Conservation (phyloP, 2,113 vertebrate species). For the Arvicanthis niloticus region DNA sequence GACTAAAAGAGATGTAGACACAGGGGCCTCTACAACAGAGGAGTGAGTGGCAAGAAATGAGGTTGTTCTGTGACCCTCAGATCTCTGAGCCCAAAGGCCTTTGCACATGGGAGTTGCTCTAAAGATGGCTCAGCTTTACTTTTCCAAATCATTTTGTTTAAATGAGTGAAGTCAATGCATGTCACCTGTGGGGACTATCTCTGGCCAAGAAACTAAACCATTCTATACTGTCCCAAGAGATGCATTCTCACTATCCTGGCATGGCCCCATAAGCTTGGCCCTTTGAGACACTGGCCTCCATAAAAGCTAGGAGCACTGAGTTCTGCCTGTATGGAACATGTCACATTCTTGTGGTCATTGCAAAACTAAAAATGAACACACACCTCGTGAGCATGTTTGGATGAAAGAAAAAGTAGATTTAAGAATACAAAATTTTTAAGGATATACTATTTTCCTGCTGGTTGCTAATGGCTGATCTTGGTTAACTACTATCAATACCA, state of each 20-base stretch:
- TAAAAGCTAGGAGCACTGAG: background rate
- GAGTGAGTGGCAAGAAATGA: constrained; percentile 64
- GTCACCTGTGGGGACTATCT: background rate
- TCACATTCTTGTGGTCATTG: background rate
- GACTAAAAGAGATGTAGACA: constrained; percentile 55
- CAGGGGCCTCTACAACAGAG: constrained; percentile 62
- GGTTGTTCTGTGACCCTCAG: constrained; percentile 61
- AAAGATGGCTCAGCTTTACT: constrained; percentile 9
- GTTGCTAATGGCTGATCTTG: background rate
- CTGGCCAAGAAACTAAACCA: background rate
- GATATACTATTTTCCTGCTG: background rate
- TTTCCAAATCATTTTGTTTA: background rate
- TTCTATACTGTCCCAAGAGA: background rate
- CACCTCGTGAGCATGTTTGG: background rate
- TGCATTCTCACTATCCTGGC: background rate
- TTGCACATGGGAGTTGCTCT: background rate
- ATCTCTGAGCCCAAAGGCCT: constrained; percentile 55
- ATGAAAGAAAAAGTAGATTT: constrained; percentile 54
- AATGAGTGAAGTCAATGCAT: background rate
- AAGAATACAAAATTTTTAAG: constrained; percentile 7
- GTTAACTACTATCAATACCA: constrained; percentile 43
- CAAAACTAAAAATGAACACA: constrained; percentile 13
- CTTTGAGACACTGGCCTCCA: background rate
- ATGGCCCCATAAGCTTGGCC: too few species aligned
- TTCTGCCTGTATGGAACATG: background rate